These are phyloP conservation scores for Callocephalon fimbriatum DNA, from an alignment of 2,113 vertebrate genomes.

Conservation along the genomic window DNA sequence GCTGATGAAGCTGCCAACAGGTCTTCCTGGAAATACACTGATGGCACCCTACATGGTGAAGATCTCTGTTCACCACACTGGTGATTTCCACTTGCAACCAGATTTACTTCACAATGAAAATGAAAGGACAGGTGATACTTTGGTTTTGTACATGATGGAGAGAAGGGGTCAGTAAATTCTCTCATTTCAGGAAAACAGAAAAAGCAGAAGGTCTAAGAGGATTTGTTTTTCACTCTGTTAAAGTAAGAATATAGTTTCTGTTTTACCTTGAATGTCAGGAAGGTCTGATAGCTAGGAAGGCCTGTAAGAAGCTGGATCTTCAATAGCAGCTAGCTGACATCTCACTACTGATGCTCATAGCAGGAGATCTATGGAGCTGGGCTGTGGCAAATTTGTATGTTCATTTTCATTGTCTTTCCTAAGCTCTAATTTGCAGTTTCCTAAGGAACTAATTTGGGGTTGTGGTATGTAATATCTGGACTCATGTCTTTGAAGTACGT, in stretches of 20 bases:
- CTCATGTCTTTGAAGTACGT: not conserved
- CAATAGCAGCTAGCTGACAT: not conserved
- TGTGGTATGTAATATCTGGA: not conserved
- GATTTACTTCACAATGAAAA: not conserved
- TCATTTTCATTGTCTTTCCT: not conserved
- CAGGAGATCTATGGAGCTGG: not conserved
- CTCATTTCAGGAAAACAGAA: not conserved
- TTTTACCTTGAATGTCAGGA: not conserved
- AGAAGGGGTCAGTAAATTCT: not conserved
- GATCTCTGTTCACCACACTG: not conserved
- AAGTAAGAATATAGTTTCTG: not conserved
- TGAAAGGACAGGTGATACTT: not conserved
- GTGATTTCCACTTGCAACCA: not conserved
- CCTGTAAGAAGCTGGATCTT: not conserved
- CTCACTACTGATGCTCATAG: not conserved
- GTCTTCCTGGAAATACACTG: not conserved
- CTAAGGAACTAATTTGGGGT: not conserved
- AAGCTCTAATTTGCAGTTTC: not conserved
- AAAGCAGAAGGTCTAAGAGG: not conserved
- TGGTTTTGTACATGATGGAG: not conserved
- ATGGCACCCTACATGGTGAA: not conserved
- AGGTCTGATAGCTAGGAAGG: not conserved
- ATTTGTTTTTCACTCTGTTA: not conserved
- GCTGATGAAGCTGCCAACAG: not conserved
- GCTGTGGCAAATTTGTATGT: not conserved